Conservation (phyloP, 2,888 invertebrate species). For the Portevinia maculata region DNA sequence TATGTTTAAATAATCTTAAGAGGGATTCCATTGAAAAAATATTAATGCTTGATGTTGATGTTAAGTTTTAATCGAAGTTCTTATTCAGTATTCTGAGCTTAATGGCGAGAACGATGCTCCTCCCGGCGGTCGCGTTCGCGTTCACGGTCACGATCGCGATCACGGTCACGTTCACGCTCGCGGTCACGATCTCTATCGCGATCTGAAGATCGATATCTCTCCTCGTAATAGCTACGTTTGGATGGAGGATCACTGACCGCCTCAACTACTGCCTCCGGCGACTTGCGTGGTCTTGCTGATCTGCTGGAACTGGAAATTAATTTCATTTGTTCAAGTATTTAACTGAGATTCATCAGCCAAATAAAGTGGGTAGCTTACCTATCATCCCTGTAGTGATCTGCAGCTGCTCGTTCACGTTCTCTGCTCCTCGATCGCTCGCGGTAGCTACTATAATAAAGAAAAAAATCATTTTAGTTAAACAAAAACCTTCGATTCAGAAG, state of each 20-base stretch:
- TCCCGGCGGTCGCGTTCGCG: constrained; percentile 87
- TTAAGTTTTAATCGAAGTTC: constrained; percentile 69
- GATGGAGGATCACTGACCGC: constrained; percentile 81
- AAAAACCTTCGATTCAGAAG: not conserved
- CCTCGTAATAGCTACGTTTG: constrained; percentile 89
- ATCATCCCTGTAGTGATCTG: constrained; percentile 82
- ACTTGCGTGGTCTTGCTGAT: constrained; percentile 84
- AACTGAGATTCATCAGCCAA: too few relatives aligned
- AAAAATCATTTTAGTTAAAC: constrained; percentile 82
- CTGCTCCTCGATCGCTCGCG: constrained; percentile 90
- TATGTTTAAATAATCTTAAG: constrained; percentile 42
- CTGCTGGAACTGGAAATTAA: constrained; percentile 79
- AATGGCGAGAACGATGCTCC: constrained; percentile 89
- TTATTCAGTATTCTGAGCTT: constrained; percentile 68
- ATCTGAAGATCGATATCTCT: constrained; percentile 90
- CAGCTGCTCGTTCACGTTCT: constrained; percentile 84
- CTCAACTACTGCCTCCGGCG: constrained; percentile 83
- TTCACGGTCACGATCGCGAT: constrained; percentile 87
- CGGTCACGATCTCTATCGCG: constrained; percentile 87
- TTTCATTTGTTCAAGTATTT: constrained; percentile 30
- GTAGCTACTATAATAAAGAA: constrained; percentile 82
- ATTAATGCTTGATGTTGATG: constrained; percentile 53
- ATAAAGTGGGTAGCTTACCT: constrained; percentile 76
- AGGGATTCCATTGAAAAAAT: constrained; percentile 50
- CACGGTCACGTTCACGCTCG: constrained; percentile 86